Evolutionary conservation across 2,113 vertebrate species (phyloP).

Genomic region (Eurystomus gularis): DNA sequence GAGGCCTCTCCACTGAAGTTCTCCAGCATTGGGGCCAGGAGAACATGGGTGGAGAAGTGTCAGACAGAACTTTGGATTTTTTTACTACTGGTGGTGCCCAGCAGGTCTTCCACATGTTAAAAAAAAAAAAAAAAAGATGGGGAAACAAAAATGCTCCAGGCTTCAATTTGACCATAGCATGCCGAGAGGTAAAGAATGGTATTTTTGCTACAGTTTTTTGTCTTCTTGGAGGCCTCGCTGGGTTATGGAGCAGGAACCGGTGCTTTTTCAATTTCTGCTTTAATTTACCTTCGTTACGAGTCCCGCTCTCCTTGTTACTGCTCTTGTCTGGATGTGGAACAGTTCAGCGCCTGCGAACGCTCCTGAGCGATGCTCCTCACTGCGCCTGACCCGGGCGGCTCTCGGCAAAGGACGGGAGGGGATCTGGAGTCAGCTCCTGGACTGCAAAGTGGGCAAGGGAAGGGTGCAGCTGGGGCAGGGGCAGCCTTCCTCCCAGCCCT

Average conservation of each 20-base stretch:
- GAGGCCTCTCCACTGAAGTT: background rate
- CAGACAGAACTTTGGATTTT: rapidly evolving
- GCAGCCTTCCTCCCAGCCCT: background rate
- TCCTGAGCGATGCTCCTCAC: rapidly evolving
- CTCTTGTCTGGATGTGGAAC: background rate
- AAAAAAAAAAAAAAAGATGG: background rate
- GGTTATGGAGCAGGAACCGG: background rate
- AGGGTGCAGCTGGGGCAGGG: background rate
- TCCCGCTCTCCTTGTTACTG: rapidly evolving
- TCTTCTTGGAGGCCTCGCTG: background rate
- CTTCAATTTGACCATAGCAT: rapidly evolving
- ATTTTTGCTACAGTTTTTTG: background rate
- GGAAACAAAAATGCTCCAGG: background rate
- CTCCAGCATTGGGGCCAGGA: rapidly evolving
- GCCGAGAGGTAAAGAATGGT: background rate
- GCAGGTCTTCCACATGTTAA: background rate
- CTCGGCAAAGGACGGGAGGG: background rate
- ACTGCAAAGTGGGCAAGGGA: rapidly evolving
- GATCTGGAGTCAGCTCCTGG: background rate
- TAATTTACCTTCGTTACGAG: background rate
- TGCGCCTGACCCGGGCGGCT: background rate
- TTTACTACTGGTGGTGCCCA: background rate
- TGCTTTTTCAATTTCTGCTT: background rate
- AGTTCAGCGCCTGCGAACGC: background rate
- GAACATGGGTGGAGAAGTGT: background rate